Base-by-base conservation (phyloP, 2,113 vertebrate genomes). In the Okapia johnstoni region DNA sequence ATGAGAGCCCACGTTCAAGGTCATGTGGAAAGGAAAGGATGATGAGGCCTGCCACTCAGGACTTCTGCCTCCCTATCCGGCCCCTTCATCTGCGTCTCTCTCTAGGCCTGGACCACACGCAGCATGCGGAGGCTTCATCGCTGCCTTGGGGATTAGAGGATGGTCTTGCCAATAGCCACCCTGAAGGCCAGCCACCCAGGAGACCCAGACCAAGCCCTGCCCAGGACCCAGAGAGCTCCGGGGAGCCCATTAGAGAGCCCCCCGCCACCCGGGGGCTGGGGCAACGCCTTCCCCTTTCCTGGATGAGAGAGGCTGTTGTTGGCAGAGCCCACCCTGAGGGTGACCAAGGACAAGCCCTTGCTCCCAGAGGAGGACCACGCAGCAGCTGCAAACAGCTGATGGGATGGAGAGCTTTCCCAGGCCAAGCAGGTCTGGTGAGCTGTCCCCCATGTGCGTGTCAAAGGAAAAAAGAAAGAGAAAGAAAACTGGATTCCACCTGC, bases 31-130 rank as follows among this genome's bases (percentile, higher is more conserved):
- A n/a, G 48, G 36, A 33, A 33, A 79, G 46, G 46, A 33, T 33
- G 28, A 3, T 33, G 46, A 6, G 8, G 5, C 8, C 46, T 79
- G 46, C 46, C 76, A 19, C 28, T 50, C 46, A 30, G 28, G 46
- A 79, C 46, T 79, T 79, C 26, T 79, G 16, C 46, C 28, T 40
- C 48, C 0, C 48, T 0, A 0, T 61, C 50, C 2, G 7, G 6
- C 17, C 52, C 61, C 16, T 58, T 48, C 48, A 30, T 80, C 30
- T 0, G 6, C 26, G 0, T 54, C 43, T 83, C 36, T 80, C 43
- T 87, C 26, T 46, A 88, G 52, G 87, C 60, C 55, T n/a, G 21
- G 95, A 93, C 94, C 89, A 94, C 95, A 92, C 52, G 91, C 86
- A 57, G 54, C 0, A 0, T 10, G 26, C 60, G 13, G 15, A 1